phyloP scores from a whole-genome alignment of 2,113 vertebrate species.

The Leiothrix lutea region DNA sequence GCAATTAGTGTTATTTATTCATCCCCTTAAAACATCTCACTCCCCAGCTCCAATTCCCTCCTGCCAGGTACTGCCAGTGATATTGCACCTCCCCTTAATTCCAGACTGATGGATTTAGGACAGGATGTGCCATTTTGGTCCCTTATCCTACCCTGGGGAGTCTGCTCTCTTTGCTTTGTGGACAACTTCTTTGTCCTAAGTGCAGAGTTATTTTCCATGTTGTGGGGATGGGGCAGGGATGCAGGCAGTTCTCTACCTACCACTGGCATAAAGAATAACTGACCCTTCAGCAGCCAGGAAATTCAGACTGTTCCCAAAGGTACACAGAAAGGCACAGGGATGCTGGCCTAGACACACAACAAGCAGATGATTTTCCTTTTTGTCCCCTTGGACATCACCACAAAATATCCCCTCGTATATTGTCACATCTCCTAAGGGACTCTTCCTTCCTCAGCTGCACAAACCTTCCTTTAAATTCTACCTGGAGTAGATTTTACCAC shows the following conservation, averaged over 20 bases:
- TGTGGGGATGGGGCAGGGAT: background rate
- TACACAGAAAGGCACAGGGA: background rate
- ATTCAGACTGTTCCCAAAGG: background rate
- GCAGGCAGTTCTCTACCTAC: background rate
- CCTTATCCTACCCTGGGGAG: background rate
- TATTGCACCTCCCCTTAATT: background rate
- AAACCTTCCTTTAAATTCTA: background rate
- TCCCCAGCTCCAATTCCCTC: background rate
- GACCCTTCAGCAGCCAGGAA: background rate
- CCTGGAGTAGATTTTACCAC: background rate
- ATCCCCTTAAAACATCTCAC: background rate
- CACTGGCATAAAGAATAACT: background rate
- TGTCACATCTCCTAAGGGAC: background rate
- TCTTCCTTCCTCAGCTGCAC: background rate
- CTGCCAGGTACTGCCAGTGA: background rate
- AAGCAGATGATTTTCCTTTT: background rate
- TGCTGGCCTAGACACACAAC: background rate
- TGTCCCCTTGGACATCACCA: background rate
- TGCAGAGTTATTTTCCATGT: background rate
- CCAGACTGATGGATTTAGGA: background rate
- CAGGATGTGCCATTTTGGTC: background rate
- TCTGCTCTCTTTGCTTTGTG: background rate
- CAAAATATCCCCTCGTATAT: background rate
- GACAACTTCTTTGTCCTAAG: background rate
- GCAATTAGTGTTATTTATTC: constrained; percentile 21